These are phyloP conservation scores for Taeniopygia guttata DNA, from an alignment of 2,797 vertebrate genomes.

Conservation along the genomic window DNA sequence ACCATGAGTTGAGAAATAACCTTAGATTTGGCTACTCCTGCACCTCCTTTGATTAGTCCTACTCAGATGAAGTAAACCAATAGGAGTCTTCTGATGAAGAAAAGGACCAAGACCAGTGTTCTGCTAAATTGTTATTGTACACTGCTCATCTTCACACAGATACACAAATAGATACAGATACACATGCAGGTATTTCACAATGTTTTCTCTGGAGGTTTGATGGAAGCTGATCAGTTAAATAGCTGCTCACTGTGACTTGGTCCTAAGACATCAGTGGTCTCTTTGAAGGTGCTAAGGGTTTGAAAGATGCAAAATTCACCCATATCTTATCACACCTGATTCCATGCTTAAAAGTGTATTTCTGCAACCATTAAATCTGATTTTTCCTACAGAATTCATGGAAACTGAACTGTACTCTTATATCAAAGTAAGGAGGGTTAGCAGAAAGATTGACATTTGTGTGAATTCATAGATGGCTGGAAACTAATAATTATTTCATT, in stretches of 20 bases:
- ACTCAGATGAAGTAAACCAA: background rate
- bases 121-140: background rate
- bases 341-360: background rate
- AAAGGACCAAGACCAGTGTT: background rate
- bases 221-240: background rate
- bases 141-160: background rate
- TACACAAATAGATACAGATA: background rate
- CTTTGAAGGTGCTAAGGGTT: background rate
- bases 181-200: background rate
- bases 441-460: background rate
- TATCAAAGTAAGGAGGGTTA: background rate
- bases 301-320: background rate
- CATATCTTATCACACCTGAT: background rate
- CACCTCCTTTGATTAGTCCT: background rate
- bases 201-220: background rate
- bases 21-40: background rate
- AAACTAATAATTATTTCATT: constrained; percentile 22
- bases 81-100: background rate
- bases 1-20: background rate
- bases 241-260: background rate
- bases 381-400: background rate
- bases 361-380: background rate
- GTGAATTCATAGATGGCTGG: background rate
- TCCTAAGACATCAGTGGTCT: background rate
- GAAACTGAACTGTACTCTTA: background rate